Evolutionary conservation across 2,888 invertebrate species (phyloP).

Genomic region (Seira musarum): DNA sequence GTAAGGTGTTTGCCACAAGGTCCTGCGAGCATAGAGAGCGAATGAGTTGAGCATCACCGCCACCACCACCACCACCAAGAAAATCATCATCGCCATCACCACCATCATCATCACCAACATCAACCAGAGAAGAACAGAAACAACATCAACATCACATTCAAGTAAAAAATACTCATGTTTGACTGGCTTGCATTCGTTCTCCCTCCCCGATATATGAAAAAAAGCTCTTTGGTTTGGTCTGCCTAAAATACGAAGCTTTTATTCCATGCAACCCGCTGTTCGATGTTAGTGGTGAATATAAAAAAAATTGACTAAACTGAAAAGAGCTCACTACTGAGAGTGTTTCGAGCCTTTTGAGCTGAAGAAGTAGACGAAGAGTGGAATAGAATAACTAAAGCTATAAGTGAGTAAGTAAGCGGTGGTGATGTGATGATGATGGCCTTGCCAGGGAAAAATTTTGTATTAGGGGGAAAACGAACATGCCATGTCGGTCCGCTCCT

Average conservation of each 20-base stretch:
- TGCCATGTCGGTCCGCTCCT: conserved; percentile 13
- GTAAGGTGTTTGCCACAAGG: conserved; percentile 61
- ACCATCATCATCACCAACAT: conserved; percentile 12
- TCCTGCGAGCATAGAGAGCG: conserved; percentile 38
- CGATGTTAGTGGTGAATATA: conserved; percentile 38
- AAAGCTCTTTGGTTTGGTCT: not conserved
- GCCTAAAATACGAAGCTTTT: conserved; percentile 24
- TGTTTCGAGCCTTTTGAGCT: no score
- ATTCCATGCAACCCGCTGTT: conserved; percentile 60
- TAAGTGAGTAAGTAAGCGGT: not conserved
- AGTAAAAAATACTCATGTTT: conserved; percentile 29
- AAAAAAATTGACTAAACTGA: conserved; percentile 37
- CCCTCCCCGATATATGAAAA: conserved; percentile 5
- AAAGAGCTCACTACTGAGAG: not conserved
- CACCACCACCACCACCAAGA: conserved; percentile 45
- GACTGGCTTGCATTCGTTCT: conserved; percentile 25
- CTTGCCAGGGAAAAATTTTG: conserved; percentile 58
- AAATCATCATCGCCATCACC: not conserved
- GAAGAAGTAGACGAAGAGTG: not conserved
- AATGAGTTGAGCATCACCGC: conserved; percentile 39
- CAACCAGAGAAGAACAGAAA: not conserved
- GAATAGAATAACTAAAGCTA: not conserved
- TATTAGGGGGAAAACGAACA: not conserved
- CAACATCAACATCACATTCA: conserved; percentile 17
- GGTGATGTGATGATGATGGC: conserved; percentile 56